Evolutionary conservation across 2,888 invertebrate genomes (phyloP).

Genomic region (Leptinotarsa tumamoca): DNA sequence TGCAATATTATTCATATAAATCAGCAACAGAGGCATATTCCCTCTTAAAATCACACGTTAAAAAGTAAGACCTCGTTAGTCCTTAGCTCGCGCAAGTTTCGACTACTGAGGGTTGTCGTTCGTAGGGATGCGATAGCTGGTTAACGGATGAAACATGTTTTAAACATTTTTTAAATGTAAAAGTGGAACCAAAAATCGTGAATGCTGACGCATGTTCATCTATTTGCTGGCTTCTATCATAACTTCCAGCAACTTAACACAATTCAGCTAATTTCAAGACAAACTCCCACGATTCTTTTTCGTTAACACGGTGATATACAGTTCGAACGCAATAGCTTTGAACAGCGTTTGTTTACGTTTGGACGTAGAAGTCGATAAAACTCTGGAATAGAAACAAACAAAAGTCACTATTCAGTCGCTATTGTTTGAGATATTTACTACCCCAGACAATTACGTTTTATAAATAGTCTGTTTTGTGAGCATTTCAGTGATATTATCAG

Average conservation of each 20-base stretch:
- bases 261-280: not conserved
- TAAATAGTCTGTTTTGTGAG: slow-evolving; percentile 23
- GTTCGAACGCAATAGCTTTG: not conserved
- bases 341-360: not conserved
- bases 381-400: slow-evolving; percentile 5
- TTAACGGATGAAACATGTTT: too few species aligned
- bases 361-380: not conserved
- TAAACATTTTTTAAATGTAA: too few species aligned
- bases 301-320: not conserved
- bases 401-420: slow-evolving; percentile 11
- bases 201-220: too few species aligned
- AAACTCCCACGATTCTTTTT: not conserved
- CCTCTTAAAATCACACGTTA: too few species aligned
- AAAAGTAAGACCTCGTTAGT: too few species aligned
- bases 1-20: too few species aligned
- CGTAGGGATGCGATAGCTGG: too few species aligned
- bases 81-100: too few species aligned
- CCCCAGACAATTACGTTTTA: slow-evolving; percentile 23
- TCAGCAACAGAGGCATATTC: too few species aligned
- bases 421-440: slow-evolving; percentile 15
- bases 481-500: not conserved
- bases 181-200: too few species aligned
- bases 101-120: too few species aligned
- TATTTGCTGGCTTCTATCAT: too few species aligned
- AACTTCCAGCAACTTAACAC: not conserved